phyloP scores from a whole-genome alignment of 2,888 invertebrate species.

The Phorcus lineatus region DNA sequence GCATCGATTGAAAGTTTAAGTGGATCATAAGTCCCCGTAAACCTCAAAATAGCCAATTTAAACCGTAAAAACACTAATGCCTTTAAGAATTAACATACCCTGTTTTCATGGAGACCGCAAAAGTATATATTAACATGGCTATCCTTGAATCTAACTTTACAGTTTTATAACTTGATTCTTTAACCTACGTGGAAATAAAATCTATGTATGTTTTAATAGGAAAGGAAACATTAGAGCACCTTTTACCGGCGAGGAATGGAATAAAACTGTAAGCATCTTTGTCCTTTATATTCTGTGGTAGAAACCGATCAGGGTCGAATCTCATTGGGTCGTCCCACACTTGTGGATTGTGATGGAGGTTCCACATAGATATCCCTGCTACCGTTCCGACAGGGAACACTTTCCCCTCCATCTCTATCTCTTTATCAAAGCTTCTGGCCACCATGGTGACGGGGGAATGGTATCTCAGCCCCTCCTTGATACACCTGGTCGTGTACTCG shows the following conservation, averaged over 20 bases:
- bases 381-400: constrained; percentile 50
- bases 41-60: no score
- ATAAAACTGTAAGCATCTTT: constrained; percentile 58
- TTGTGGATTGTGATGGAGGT: constrained; percentile 58
- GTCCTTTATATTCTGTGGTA: constrained; percentile 48
- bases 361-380: constrained; percentile 46
- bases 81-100: no score
- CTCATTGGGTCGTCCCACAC: constrained; percentile 58
- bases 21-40: no score
- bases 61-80: no score
- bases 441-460: constrained; percentile 59
- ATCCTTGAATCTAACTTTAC: not conserved
- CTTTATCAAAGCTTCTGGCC: constrained; percentile 45
- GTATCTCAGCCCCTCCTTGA: constrained; percentile 65
- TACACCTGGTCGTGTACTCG: constrained; percentile 55
- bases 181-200: no score
- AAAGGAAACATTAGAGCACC: not conserved
- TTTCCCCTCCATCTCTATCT: constrained; percentile 53
- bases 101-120: no score
- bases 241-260: constrained; percentile 63
- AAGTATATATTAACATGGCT: no score
- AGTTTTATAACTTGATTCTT: not conserved
- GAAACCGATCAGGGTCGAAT: constrained; percentile 61
- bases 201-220: no score
- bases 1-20: no score